Evolutionary conservation across 1,140 invertebrate species (phyloP).

Genomic region (Venustaconcha ellipsiformis): DNA sequence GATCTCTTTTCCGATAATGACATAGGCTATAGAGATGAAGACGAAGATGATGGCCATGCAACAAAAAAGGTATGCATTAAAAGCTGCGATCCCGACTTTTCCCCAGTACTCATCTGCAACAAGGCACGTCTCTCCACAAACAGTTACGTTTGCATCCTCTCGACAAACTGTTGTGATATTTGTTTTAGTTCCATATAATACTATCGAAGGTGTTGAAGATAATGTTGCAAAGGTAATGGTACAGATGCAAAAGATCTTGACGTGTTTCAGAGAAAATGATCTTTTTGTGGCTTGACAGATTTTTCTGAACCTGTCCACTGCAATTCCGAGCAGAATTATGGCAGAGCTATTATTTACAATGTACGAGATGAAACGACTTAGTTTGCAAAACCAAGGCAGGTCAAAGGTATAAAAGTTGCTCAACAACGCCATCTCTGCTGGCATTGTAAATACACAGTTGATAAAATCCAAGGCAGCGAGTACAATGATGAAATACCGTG

Average conservation of each 20-base stretch:
- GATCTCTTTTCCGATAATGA: constrained; percentile 14
- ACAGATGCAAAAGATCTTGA: constrained; percentile 15
- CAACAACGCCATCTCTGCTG: constrained; percentile 44
- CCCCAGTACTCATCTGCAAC: constrained; percentile 6
- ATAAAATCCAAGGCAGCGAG: constrained; percentile 47
- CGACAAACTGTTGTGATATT: background rate
- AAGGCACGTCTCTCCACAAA: constrained; percentile 16
- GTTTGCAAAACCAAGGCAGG: constrained; percentile 39
- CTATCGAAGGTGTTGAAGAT: constrained; percentile 5
- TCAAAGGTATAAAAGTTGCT: constrained; percentile 45
- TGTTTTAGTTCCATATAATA: constrained; percentile 16
- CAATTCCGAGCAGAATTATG: constrained; percentile 29
- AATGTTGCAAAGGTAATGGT: constrained; percentile 5
- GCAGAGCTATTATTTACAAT: constrained; percentile 46
- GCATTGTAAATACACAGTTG: constrained; percentile 53
- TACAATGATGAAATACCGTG: constrained; percentile 41
- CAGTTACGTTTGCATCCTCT: background rate
- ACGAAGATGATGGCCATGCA: constrained; percentile 9
- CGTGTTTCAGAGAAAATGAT: constrained; percentile 26
- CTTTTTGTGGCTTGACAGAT: constrained; percentile 24
- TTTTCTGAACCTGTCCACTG: constrained; percentile 33
- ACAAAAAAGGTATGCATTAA: constrained; percentile 13
- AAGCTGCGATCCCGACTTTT: background rate
- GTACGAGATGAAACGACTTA: constrained; percentile 47
- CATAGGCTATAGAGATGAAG: constrained; percentile 15